Evolutionary conservation across 1,140 invertebrate genomes (phyloP), one percentile per base, ranked within the genome.

Genomic region (Nebria ingens): DNA sequence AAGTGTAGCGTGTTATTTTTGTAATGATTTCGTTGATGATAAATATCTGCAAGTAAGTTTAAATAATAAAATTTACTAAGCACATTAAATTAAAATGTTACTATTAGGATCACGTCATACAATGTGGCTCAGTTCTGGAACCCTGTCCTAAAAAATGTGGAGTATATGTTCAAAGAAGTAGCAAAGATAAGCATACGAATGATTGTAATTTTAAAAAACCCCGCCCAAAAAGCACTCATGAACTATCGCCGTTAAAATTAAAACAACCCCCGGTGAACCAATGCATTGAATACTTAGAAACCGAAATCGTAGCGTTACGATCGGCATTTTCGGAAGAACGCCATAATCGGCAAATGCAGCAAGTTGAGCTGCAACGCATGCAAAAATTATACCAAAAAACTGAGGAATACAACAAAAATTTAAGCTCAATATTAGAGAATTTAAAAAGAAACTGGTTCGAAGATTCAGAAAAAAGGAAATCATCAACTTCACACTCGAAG

Each of bases 51-150:
- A 45, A 17, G 40, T 45, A 45, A 45, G 15, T 12, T 45, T 4
- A 45, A 11, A 12, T 11, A 45, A 12, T 45, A 12, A 45, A 12
- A 45, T 45, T 45, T 17, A 45, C 17, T 19, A 19, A 21, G 11
- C 4, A 20, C 4, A 19, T 20, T 21, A 38, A 50, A 21, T 20
- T 19, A 34, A 45, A 29, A 45, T 57, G 59, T 53, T 67, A 61
- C 58, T 68, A 73, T 4, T 61, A 81, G 75, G 77, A 77, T 51
- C 84, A 87, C 52, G 61, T 84, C 25, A 78, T 78, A 38, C 75
- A 80, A 54, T 87, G 84, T 57, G 79, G 80, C 6, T 79, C 80
- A 50, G 82, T 85, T 1, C 59, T 86, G 42, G 80, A 84, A 61
- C 78, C 82, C 64, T 87, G 84, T 55, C 74, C 79, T 0, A 71